These are phyloP conservation scores for Calliphora vicina DNA, from an alignment of 1,140 invertebrate species.

Conservation along the genomic window DNA sequence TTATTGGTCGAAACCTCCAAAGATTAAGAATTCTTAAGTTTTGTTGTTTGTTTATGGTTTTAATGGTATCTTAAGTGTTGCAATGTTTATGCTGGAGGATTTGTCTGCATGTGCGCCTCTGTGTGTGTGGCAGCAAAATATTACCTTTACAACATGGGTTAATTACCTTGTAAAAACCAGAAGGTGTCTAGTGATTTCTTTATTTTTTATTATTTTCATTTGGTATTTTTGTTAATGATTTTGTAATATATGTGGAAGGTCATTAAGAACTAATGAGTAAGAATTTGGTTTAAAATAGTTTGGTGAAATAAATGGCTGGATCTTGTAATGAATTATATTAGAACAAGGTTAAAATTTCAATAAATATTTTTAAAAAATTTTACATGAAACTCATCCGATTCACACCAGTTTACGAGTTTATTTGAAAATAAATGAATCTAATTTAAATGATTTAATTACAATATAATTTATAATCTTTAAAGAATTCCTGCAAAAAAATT, in stretches of 20 bases:
- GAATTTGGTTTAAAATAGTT: neutral
- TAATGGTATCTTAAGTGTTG: neutral
- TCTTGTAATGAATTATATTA: too few relatives aligned
- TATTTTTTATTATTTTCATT: neutral
- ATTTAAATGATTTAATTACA: too few relatives aligned
- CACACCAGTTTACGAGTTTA: too few relatives aligned
- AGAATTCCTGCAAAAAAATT: too few relatives aligned
- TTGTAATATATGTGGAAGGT: neutral
- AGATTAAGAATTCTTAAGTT: constrained; percentile 10
- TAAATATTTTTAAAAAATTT: too few relatives aligned
- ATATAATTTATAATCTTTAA: too few relatives aligned
- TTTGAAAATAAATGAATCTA: too few relatives aligned
- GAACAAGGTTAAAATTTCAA: too few relatives aligned
- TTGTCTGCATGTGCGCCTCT: neutral
- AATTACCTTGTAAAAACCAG: constrained; percentile 21
- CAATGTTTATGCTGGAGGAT: neutral
- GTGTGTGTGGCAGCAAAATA: neutral
- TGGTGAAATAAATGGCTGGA: neutral
- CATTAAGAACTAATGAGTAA: too few relatives aligned
- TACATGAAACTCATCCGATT: too few relatives aligned
- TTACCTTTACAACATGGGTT: neutral
- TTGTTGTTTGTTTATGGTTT: neutral
- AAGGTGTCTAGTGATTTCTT: neutral
- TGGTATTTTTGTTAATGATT: neutral
- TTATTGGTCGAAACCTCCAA: neutral